These are phyloP conservation scores for Heliocidaris tuberculata DNA, from an alignment of 35 echinoderm and acorn worm genomes.

Conservation along the genomic window DNA sequence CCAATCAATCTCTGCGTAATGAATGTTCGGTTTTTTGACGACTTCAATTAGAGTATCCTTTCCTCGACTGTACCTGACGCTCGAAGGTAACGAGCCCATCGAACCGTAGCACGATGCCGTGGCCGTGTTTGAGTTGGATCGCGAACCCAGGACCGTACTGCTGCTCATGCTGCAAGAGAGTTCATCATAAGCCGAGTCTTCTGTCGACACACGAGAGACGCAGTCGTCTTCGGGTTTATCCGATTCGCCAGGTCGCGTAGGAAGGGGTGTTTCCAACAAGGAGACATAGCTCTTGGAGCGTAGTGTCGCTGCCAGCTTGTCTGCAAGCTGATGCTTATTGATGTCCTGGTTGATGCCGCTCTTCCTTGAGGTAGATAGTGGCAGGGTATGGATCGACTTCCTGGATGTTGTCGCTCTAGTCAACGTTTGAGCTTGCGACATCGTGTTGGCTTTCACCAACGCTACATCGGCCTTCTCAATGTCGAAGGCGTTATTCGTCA, in stretches of 20 bases:
- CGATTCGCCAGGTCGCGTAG: not conserved
- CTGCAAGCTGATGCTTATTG: not conserved
- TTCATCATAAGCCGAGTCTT: slow-evolving; percentile 39
- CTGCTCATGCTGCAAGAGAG: slow-evolving; percentile 29
- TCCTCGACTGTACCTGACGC: slow-evolving; percentile 16
- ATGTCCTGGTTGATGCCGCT: not conserved
- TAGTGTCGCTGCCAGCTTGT: slow-evolving; percentile 14
- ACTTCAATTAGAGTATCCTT: slow-evolving; percentile 19
- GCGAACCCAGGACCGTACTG: not conserved
- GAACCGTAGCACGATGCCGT: slow-evolving; percentile 20
- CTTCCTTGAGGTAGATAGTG: not conserved
- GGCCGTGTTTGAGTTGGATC: slow-evolving; percentile 27
- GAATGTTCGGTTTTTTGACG: not conserved
- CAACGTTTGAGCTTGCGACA: not conserved
- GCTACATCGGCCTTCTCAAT: slow-evolving; percentile 19
- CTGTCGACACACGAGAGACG: not conserved
- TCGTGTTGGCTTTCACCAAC: not conserved
- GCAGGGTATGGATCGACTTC: not conserved
- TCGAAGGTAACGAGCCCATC: not conserved
- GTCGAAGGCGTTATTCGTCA: not conserved
- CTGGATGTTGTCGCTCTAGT: not conserved
- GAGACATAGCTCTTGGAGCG: slow-evolving; percentile 20
- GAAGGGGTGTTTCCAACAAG: not conserved
- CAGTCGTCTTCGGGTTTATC: not conserved
- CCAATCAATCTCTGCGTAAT: slow-evolving; percentile 42